Conservation (phyloP, 2,888 invertebrate genomes). For the Caenorhabditis imperialis region DNA sequence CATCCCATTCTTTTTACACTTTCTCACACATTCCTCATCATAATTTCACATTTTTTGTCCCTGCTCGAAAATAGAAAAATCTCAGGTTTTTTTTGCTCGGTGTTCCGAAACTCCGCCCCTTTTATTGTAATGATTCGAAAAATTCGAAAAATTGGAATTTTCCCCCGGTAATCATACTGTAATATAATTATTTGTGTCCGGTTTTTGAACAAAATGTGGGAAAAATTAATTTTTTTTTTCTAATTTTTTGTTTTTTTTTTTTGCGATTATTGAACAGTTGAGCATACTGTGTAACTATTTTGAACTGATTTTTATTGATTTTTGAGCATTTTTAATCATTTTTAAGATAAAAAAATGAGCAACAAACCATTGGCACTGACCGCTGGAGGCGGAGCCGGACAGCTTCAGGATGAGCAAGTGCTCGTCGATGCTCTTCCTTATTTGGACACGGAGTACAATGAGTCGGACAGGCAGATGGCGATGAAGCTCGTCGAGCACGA, state of each 20-base stretch:
- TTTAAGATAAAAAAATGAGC: slow-evolving; percentile 21
- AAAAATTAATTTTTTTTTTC: neutral
- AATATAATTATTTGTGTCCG: slow-evolving; percentile 7
- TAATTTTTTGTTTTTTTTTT: slow-evolving; percentile 3
- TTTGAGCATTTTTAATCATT: neutral
- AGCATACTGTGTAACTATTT: neutral
- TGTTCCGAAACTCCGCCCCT: neutral
- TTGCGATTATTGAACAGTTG: no score
- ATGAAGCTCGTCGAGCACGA: slow-evolving; percentile 98
- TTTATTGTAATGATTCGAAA: slow-evolving; percentile 3
- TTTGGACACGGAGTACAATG: slow-evolving; percentile 73
- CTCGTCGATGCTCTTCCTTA: slow-evolving; percentile 74
- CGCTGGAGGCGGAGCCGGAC: slow-evolving; percentile 20
- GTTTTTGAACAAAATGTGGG: neutral
- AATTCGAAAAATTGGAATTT: neutral
- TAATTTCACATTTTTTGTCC: neutral
- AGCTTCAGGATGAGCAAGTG: slow-evolving; percentile 46
- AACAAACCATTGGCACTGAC: slow-evolving; percentile 47
- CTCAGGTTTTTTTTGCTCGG: neutral
- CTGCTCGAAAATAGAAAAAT: neutral
- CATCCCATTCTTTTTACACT: neutral
- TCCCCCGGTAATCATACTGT: neutral
- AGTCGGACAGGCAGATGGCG: slow-evolving; percentile 82
- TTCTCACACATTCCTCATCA: neutral
- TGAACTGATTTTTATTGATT: neutral